Base-by-base conservation (phyloP, 2,888 invertebrate genomes). In the Rhagonycha fulva region DNA sequence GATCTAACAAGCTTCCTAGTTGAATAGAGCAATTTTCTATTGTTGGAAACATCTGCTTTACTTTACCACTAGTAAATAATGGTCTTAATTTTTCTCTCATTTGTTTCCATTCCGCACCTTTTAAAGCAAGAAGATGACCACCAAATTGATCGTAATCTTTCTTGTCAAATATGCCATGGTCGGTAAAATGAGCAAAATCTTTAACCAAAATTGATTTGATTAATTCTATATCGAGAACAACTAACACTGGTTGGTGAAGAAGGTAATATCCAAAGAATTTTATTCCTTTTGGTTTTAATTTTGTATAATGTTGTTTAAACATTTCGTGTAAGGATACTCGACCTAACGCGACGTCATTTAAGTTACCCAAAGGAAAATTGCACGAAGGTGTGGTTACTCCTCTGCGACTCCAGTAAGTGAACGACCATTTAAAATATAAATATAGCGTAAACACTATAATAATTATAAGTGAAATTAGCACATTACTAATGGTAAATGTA, bases 1-100 rank as follows among this genome's bases (percentile, higher is more conserved):
- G 63, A 7, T 81, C 74, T 30, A 87, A 70, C 24, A 81, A 32
- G 12, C 0, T 4, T 4, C 1, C 12, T 12, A 32, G 12, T 4
- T 12, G 12, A 12, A 2, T 0, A 4, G 2, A 1, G 12, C 32
- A 32, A 4, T 32, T 4, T 32, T 32, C 0, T 12, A 32, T 32
- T 32, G 32, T 32, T 32, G 32, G 12, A 32, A 32, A 32, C 32
- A 32, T 32, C 12, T 12, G 5, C 12, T 32, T 32, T 12, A 32
- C 5, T 12, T 32, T 32, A 4, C 32, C 12, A 32, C 32, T 32
- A 1, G 32, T 32, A 32, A 32, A 32, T 12, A 32, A 12, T 12
- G 32, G 32, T n/a, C 12, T 12, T 5, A 32, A n/a, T 32, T 32
- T 32, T n/a, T 32, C 32, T 32, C 32, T 12, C 32, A 32, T 32